phyloP scores from a whole-genome alignment of 2,797 vertebrate genomes.

The Onychomys arenicola region DNA sequence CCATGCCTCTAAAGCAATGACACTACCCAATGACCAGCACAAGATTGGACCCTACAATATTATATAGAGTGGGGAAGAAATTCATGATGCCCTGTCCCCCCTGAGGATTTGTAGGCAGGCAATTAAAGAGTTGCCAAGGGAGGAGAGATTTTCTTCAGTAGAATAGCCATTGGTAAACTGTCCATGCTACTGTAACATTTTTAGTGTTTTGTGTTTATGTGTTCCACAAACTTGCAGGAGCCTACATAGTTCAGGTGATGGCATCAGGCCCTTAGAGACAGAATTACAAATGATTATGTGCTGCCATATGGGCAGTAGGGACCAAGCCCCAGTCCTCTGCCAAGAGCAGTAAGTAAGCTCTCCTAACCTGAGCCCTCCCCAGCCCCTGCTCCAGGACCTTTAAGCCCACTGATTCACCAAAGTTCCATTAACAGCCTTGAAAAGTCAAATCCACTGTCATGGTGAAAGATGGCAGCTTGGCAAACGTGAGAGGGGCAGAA shows the following conservation, averaged over 20 bases:
- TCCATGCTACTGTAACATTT: neutral
- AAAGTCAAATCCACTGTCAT: neutral
- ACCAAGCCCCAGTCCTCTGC: neutral
- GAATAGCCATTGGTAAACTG: neutral
- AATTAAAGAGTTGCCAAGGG: neutral
- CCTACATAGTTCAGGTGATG: neutral
- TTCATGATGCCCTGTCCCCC: neutral
- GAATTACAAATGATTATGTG: neutral
- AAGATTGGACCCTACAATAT: neutral
- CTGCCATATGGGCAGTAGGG: too few relatives aligned
- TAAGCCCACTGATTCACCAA: neutral
- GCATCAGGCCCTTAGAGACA: neutral
- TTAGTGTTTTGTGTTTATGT: neutral
- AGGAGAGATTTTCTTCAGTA: neutral
- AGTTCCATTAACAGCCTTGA: neutral
- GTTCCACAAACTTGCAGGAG: neutral
- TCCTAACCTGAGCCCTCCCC: neutral
- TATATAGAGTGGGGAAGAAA: neutral
- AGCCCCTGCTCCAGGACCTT: neutral
- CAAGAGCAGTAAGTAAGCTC: neutral
- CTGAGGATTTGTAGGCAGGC: neutral
- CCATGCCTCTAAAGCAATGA: neutral
- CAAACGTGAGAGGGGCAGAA: neutral
- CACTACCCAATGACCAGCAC: neutral
- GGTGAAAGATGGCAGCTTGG: neutral